Evolutionary conservation across 2,113 vertebrate species (phyloP).

Genomic region (Actenoides lindsayi): DNA sequence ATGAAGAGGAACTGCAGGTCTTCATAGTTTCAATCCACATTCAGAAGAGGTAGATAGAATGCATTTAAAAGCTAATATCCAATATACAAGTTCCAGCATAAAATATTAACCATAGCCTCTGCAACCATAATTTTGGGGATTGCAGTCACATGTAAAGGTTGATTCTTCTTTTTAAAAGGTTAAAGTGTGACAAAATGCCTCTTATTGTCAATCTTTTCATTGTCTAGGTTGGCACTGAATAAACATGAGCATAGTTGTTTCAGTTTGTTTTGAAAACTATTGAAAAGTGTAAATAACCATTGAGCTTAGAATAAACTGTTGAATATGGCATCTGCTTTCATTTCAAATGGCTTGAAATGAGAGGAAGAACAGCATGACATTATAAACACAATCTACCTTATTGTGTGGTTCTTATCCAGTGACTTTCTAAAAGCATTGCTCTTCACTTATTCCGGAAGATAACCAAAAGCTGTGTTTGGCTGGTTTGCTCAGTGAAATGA

Average conservation of each 20-base stretch:
- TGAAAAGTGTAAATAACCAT: conserved; percentile 26
- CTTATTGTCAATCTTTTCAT: not conserved
- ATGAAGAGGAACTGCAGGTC: not conserved
- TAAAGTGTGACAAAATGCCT: not conserved
- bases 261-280: conserved; percentile 22
- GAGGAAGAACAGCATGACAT: conserved; percentile 1
- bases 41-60: not conserved
- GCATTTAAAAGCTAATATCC: not conserved
- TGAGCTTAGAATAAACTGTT: conserved; percentile 24
- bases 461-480: not conserved
- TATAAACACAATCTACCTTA: conserved; percentile 23
- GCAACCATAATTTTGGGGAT: not conserved
- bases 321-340: conserved; percentile 1
- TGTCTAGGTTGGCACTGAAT: not conserved
- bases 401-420: not conserved
- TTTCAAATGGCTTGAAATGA: conserved; percentile 30
- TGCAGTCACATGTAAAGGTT: not conserved
- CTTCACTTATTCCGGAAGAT: not conserved
- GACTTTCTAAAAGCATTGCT: not conserved
- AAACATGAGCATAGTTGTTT: not conserved
- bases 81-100: not conserved
- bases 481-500: not conserved
- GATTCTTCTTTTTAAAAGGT: not conserved
- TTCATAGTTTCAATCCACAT: not conserved
- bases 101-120: not conserved